Evolutionary conservation across 2,888 invertebrate genomes (phyloP).

Genomic region (Celastrina argiolus): DNA sequence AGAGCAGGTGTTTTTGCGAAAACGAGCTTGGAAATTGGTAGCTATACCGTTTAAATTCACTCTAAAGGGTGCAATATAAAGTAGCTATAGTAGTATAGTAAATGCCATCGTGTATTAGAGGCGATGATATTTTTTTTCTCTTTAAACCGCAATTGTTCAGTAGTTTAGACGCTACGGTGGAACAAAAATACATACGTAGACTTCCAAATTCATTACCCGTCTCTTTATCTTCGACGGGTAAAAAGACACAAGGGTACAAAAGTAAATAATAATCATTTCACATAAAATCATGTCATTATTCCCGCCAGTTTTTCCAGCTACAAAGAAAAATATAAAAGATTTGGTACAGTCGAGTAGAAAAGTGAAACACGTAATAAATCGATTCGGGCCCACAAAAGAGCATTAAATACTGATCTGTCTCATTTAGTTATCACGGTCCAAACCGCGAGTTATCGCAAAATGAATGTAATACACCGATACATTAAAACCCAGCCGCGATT

Average conservation of each 20-base stretch:
- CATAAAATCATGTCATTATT: too few relatives aligned
- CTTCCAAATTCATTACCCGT: too few relatives aligned
- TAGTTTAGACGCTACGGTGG: too few relatives aligned
- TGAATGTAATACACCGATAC: conserved; percentile 12
- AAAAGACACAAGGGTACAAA: too few relatives aligned
- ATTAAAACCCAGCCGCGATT: conserved; percentile 2
- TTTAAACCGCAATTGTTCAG: too few relatives aligned
- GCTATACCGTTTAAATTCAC: background rate
- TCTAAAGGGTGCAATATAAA: background rate
- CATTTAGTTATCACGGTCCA: conserved; percentile 2
- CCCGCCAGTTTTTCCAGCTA: too few relatives aligned
- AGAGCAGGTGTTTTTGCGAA: background rate
- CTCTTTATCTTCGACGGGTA: too few relatives aligned
- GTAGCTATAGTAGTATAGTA: background rate
- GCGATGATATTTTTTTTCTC: background rate
- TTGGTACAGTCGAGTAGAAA: conserved; percentile 2
- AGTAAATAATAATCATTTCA: too few relatives aligned
- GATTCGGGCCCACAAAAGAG: background rate
- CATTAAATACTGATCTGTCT: conserved; percentile 18
- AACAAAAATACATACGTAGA: too few relatives aligned
- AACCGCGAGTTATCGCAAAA: conserved; percentile 16
- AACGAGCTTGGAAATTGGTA: background rate
- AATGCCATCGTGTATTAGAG: background rate
- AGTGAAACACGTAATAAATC: background rate
- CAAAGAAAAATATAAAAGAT: too few relatives aligned